Base-by-base conservation (phyloP, 2,113 vertebrate species). In the Drymodes brunneopygia region DNA sequence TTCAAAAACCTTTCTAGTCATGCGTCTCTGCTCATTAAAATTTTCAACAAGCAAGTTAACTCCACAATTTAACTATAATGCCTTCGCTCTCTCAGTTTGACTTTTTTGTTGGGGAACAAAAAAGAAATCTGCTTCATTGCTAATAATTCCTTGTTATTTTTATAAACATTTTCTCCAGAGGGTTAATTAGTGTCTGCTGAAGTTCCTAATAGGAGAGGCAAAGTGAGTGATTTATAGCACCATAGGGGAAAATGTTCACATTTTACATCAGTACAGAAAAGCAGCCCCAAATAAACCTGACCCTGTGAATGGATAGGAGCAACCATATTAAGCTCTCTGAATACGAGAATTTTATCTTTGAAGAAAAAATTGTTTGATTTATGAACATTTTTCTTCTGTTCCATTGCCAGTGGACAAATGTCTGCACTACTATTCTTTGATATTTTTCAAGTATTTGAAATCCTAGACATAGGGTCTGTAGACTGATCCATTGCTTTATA, bases 151-250 rank as follows among this genome's bases (percentile, higher is more conserved):
- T 77, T 90, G 57, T 83, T 93, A 90, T 83, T 95, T 94, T 92
- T 88, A 94, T 82, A 90, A 94, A 87, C 13, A 62, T 91, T 96
- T 96, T 95, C 93, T 96, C 96, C 74, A 90, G 93, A 95, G 93
- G 74, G 67, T 95, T 94, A 95, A 95, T 97, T 95, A 97, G 70
- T 91, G 70, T 90, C 93, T 96, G 45, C 62, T 80, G 66, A 92
- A 94, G 74, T 72, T 95, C 71, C 81, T 96, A 74, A 80, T 73
- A 61, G 84, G 57, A 82, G 44, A 92, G 33, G 38, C 1, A 11
- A 91, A 96, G 88, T 82, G 62, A 91, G 50, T 54, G 23, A 75
- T 94, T 85, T 90, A 62, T 79, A 66, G 47, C 58, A 94, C 78
- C 50, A 38, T 57, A 62, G 35, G 50, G 70, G 38, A 66, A 89